Conservation (phyloP, 2,113 vertebrate species). For the Alligator sinensis region DNA sequence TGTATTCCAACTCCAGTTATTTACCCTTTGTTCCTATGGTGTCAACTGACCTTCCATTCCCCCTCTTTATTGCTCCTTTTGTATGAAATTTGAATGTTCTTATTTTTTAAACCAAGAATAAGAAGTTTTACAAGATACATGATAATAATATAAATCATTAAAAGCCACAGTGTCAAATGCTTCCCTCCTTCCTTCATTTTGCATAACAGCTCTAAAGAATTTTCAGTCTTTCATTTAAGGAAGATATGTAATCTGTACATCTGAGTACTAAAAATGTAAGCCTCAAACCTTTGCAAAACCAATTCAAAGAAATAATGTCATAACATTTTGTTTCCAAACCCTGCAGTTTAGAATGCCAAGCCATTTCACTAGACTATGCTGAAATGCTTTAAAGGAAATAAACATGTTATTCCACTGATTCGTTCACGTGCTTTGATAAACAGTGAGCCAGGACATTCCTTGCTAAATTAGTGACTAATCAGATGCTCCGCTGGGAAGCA, state of each 20-base stretch:
- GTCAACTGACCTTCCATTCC: neutral
- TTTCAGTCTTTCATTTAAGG: neutral
- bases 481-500: constrained; percentile 67
- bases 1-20: neutral
- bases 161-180: fast-evolving
- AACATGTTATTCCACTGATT: constrained; percentile 66
- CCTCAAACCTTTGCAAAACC: neutral
- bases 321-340: neutral
- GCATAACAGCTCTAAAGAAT: neutral
- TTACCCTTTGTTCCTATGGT: neutral
- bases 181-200: neutral
- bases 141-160: neutral
- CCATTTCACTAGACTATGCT: constrained; percentile 16
- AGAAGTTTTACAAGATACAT: neutral
- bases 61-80: neutral
- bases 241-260: neutral
- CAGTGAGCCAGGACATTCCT: constrained; percentile 72
- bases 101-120: neutral
- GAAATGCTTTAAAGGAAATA: constrained; percentile 56
- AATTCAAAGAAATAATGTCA: neutral
- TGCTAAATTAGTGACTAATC: constrained; percentile 77
- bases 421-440: constrained; percentile 63
- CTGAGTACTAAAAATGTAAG: neutral
- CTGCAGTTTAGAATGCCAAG: neutral
- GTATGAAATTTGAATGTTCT: neutral